Percentiles rank a stretch among this genome's conserved stretches.
These are phyloP conservation scores for Seira ritae DNA, from an alignment of 2,888 invertebrate genomes.

Conservation along the genomic window DNA sequence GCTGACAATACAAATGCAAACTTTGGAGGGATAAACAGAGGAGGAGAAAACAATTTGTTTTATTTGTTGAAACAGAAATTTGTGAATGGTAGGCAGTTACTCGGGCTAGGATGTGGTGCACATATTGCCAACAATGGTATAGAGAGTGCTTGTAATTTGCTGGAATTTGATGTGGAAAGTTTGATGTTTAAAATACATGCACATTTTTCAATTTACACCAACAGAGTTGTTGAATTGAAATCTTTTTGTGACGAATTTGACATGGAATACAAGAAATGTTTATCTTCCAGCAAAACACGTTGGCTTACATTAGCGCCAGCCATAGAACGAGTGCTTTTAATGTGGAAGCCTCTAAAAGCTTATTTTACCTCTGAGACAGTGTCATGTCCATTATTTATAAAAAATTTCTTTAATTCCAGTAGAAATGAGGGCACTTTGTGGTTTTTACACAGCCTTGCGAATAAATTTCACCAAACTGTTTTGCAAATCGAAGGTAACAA, in stretches of 20 bases:
- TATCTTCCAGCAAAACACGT: constrained; percentile 71
- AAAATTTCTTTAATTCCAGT: constrained; percentile 28
- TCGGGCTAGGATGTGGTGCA: constrained; percentile 74
- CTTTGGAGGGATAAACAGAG: constrained; percentile 72
- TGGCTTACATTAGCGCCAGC: constrained; percentile 73
- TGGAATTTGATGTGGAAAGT: constrained; percentile 74
- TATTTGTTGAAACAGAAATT: constrained; percentile 71
- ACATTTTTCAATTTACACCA: constrained; percentile 75
- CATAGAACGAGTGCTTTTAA: constrained; percentile 49
- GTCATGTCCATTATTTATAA: constrained; percentile 24
- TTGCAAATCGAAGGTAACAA: constrained; percentile 35
- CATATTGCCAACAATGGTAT: constrained; percentile 75
- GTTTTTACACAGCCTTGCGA: constrained; percentile 43
- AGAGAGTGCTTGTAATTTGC: constrained; percentile 74
- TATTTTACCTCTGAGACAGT: constrained; percentile 34
- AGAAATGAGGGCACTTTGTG: constrained; percentile 14
- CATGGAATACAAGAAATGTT: constrained; percentile 73
- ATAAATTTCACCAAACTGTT: constrained; percentile 28
- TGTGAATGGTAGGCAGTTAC: constrained; percentile 58
- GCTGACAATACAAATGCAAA: constrained; percentile 69
- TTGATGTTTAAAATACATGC: constrained; percentile 74
- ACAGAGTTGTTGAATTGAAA: constrained; percentile 74
- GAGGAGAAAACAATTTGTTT: constrained; percentile 73
- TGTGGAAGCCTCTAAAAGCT: constrained; percentile 38
- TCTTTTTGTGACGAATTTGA: constrained; percentile 74